A percentile compares a stretch with the other conserved stretches of the same genome.
Conservation (phyloP, 2,797 vertebrate genomes). For the Hozukius guyotensis region DNA sequence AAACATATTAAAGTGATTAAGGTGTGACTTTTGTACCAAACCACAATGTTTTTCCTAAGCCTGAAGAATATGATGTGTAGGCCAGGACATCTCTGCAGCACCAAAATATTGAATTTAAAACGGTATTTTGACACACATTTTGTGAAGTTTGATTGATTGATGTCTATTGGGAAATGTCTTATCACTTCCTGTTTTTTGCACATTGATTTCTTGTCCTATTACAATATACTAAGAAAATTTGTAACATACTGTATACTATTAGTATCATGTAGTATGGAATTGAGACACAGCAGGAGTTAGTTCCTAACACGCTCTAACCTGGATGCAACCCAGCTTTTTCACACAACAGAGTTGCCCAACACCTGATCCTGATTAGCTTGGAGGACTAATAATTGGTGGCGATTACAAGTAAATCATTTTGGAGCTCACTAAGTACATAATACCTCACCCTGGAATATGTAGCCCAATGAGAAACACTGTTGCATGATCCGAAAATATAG, state of each 20-base stretch:
- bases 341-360: background rate
- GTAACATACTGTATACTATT: background rate
- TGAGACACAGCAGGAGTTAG: constrained; percentile 13
- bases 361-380: constrained; percentile 19
- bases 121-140: too few species aligned
- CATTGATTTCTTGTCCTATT: background rate
- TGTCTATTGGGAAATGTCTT: background rate
- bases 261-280: background rate
- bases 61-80: too few species aligned
- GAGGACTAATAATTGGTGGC: background rate
- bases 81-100: too few species aligned
- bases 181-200: background rate
- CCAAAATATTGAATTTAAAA: too few species aligned
- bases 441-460: background rate
- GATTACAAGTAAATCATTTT: background rate
- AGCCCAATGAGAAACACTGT: background rate
- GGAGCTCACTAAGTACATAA: background rate
- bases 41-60: too few species aligned
- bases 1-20: too few species aligned
- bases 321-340: constrained; percentile 4
- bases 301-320: background rate
- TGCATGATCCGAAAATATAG: background rate
- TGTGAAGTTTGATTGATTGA: background rate
- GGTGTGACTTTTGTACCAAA: too few species aligned
- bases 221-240: background rate